Percentiles rank a stretch among this genome's conserved stretches.
phyloP scores from a whole-genome alignment of 2,797 vertebrate genomes.

The Chaetodon trifasciatus region DNA sequence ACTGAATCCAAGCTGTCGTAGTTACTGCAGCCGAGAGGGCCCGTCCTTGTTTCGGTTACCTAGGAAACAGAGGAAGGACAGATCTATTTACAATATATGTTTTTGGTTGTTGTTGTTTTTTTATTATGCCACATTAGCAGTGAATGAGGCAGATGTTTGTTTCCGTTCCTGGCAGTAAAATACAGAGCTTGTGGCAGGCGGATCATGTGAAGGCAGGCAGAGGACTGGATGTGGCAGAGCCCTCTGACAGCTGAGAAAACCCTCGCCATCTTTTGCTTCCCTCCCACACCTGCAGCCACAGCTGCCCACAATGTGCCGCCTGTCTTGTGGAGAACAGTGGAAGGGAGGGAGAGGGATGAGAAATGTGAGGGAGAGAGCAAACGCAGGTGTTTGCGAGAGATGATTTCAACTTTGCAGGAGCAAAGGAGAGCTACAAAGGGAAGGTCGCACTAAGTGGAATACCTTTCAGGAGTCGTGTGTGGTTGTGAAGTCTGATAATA shows the following conservation, averaged over 20 bases:
- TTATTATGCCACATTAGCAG: slow-evolving; percentile 66
- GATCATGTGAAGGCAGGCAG: slow-evolving; percentile 50
- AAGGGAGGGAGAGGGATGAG: not conserved
- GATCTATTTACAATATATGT: slow-evolving; percentile 39
- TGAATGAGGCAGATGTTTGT: slow-evolving; percentile 73
- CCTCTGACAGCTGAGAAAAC: slow-evolving; percentile 63
- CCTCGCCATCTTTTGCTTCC: slow-evolving; percentile 43
- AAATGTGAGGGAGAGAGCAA: slow-evolving; percentile 1
- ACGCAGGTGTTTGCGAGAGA: slow-evolving; percentile 16
- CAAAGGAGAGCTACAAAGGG: not conserved
- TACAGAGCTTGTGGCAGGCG: slow-evolving; percentile 40
- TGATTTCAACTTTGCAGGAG: slow-evolving; percentile 10
- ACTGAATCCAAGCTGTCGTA: slow-evolving; percentile 99
- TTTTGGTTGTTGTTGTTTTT: slow-evolving; percentile 18
- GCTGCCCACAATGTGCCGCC: slow-evolving; percentile 36
- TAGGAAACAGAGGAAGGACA: slow-evolving; percentile 78
- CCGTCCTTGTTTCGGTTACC: slow-evolving; percentile 98
- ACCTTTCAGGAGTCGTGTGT: not conserved
- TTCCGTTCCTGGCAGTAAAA: slow-evolving; percentile 53
- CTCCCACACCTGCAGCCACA: slow-evolving; percentile 61
- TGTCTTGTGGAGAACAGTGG: slow-evolving; percentile 18
- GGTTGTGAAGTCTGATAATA: not conserved
- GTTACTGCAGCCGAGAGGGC: slow-evolving; percentile 99
- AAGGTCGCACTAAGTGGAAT: not conserved
- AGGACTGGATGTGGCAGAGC: slow-evolving; percentile 39